These are phyloP conservation scores for Acronicta alni DNA, from an alignment of 2,888 invertebrate species.

Conservation along the genomic window DNA sequence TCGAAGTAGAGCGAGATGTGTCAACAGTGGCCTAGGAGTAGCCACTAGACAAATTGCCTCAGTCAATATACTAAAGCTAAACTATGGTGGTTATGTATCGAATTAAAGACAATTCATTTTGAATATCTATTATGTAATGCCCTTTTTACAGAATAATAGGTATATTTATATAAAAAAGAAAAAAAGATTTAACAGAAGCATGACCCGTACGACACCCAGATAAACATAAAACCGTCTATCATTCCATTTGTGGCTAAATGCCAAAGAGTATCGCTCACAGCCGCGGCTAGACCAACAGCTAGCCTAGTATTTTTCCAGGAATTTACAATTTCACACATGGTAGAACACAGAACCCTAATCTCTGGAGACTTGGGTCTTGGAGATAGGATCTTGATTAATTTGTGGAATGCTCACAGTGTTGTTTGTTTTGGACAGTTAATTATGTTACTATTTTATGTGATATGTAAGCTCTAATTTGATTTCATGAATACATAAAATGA, in stretches of 20 bases:
- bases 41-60: too few species aligned
- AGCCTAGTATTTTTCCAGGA: constrained; percentile 34
- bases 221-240: constrained; percentile 41
- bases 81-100: too few species aligned
- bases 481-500: too few species aligned
- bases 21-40: too few species aligned
- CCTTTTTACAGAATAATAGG: too few species aligned
- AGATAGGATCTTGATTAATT: constrained; percentile 49
- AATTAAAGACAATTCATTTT: too few species aligned
- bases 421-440: constrained; percentile 21
- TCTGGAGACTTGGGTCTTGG: constrained; percentile 15
- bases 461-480: too few species aligned
- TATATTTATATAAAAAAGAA: too few species aligned
- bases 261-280: constrained; percentile 39
- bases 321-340: constrained; percentile 50
- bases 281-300: constrained; percentile 10
- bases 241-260: constrained; percentile 38
- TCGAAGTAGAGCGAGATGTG: too few species aligned
- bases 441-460: constrained; percentile 12
- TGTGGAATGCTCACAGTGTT: constrained; percentile 10
- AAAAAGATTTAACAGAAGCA: constrained; percentile 31
- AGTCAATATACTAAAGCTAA: too few species aligned
- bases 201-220: constrained; percentile 24
- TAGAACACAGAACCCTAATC: constrained; percentile 31
- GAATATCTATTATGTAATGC: too few species aligned